phyloP scores from a whole-genome alignment of 2,888 invertebrate genomes.

The Lasioglossum zephyrum region DNA sequence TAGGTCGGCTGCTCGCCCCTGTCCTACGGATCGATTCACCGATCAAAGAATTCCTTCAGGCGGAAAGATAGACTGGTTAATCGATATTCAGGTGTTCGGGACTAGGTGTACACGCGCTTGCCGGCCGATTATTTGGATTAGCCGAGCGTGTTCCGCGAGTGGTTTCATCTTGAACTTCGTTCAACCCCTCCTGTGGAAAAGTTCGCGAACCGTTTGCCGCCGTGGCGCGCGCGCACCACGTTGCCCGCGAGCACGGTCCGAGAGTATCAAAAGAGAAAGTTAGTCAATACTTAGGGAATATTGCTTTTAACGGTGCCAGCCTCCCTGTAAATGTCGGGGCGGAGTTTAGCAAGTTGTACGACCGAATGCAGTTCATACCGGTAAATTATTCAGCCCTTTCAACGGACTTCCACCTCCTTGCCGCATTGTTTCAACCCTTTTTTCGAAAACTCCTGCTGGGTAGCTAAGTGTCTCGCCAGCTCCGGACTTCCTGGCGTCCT shows the following conservation, averaged over 20 bases:
- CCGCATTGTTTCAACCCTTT: conserved; percentile 44
- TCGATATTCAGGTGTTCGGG: conserved; percentile 64
- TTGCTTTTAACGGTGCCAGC: conserved; percentile 73
- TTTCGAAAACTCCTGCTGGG: background rate
- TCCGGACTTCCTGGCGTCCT: background rate
- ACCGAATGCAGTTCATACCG: conserved; percentile 70
- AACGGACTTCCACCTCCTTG: conserved; percentile 47
- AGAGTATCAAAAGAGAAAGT: conserved; percentile 74
- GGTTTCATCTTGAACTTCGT: conserved; percentile 73
- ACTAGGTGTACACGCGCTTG: conserved; percentile 40
- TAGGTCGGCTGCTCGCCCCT: background rate
- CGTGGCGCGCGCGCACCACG: background rate
- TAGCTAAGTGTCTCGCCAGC: conserved; percentile 5
- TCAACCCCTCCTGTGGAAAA: conserved; percentile 54
- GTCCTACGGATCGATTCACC: background rate
- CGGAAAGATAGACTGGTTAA: conserved; percentile 42
- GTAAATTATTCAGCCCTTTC: conserved; percentile 72
- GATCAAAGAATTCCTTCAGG: conserved; percentile 56
- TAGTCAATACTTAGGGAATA: conserved; percentile 74
- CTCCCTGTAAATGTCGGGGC: conserved; percentile 69
- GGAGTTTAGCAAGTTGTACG: conserved; percentile 72
- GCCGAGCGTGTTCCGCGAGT: conserved; percentile 68
- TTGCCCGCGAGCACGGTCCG: conserved; percentile 61
- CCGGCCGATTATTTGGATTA: conserved; percentile 71
- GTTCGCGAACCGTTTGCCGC: conserved; percentile 59